phyloP scores from a whole-genome alignment of 2,113 vertebrate species.

The Indri indri region DNA sequence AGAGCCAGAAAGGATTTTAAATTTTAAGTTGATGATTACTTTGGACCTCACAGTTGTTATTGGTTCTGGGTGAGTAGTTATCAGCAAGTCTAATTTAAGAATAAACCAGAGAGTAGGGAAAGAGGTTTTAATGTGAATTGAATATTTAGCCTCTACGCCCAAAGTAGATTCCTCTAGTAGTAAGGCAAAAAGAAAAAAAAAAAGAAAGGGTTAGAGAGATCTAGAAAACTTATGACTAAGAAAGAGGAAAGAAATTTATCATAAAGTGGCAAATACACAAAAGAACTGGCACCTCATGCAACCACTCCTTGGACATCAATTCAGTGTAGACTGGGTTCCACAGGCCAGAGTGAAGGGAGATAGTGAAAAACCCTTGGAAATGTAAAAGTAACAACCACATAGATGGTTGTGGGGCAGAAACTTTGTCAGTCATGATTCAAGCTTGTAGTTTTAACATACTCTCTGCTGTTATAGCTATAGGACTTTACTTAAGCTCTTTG shows the following conservation, averaged over 20 bases:
- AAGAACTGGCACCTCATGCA: background rate
- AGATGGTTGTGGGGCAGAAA: background rate
- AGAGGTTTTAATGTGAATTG: background rate
- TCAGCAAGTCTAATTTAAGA: background rate
- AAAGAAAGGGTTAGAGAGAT: background rate
- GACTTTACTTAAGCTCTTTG: background rate
- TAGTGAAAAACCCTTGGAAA: background rate
- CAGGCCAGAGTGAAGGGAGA: background rate
- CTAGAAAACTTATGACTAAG: background rate
- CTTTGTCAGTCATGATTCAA: background rate
- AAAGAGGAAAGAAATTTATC: background rate
- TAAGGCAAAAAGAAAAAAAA: background rate
- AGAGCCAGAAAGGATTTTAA: background rate
- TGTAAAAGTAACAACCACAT: background rate
- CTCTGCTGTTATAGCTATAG: background rate
- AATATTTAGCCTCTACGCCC: background rate
- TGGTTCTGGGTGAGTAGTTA: background rate
- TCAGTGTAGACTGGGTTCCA: background rate
- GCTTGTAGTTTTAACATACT: background rate
- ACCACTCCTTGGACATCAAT: background rate
- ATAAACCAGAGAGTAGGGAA: background rate
- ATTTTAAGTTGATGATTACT: background rate
- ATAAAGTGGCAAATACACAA: background rate
- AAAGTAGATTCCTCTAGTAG: slow-evolving; percentile 8
- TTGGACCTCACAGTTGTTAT: background rate